A percentile compares a stretch with the other conserved stretches of the same genome.
Evolutionary conservation across 2,797 vertebrate species (phyloP).

Genomic region (Odontamblyopus lacepedii): DNA sequence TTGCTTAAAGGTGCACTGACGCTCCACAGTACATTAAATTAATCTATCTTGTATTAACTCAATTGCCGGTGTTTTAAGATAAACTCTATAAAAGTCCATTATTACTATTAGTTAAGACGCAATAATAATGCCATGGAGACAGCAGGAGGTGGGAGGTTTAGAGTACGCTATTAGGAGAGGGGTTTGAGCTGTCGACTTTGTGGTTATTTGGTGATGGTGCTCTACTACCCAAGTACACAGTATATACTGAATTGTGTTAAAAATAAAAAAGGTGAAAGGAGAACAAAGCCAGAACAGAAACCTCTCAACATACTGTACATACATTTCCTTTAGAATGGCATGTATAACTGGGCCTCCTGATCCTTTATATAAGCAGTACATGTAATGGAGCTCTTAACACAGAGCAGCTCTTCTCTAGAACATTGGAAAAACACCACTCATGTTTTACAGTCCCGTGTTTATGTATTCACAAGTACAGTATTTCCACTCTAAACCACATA

Average conservation of each 20-base stretch:
- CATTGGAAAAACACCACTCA: constrained; percentile 1
- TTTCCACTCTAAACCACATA: constrained; percentile 2
- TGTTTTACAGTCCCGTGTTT: constrained; percentile 2
- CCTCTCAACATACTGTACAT: background rate
- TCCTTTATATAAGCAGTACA: background rate
- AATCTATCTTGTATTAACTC: no score
- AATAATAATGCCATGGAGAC: no score
- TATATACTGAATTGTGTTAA: no score
- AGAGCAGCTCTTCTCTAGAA: background rate
- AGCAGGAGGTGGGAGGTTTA: no score
- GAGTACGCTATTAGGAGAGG: background rate
- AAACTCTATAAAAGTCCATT: no score
- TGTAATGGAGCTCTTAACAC: background rate
- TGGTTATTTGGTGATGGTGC: background rate
- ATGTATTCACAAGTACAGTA: background rate
- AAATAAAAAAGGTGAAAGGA: no score
- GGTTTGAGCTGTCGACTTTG: background rate
- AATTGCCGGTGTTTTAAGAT: no score
- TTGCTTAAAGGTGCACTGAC: no score
- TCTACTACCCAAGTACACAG: no score
- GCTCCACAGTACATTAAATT: no score
- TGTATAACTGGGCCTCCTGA: background rate
- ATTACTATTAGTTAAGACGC: no score
- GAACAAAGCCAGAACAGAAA: background rate
- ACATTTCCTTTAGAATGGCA: background rate